A percentile compares a stretch with the other conserved stretches of the same genome.
Evolutionary conservation across 2,797 vertebrate species (phyloP).

Genomic region (Trachurus trachurus): DNA sequence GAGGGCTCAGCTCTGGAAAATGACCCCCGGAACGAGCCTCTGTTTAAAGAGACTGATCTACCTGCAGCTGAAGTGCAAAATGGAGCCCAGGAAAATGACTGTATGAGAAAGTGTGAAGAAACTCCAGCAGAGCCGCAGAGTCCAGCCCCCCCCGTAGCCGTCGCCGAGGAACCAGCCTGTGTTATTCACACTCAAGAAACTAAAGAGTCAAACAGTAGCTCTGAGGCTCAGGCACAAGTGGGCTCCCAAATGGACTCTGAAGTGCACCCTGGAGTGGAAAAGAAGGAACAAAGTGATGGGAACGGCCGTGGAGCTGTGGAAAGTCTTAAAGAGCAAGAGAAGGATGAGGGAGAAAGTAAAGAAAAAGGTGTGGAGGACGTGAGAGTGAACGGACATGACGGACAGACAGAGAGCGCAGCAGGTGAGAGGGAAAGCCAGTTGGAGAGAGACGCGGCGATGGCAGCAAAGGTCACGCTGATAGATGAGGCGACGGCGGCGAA

Average conservation of each 20-base stretch:
- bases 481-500: slow-evolving; percentile 77
- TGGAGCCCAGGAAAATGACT: slow-evolving; percentile 57
- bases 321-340: slow-evolving; percentile 48
- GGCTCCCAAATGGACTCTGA: slow-evolving; percentile 62
- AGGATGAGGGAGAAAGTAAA: slow-evolving; percentile 45
- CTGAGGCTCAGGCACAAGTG: slow-evolving; percentile 49
- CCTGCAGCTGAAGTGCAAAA: slow-evolving; percentile 62
- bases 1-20: slow-evolving; percentile 70
- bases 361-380: slow-evolving; percentile 67
- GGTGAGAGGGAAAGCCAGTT: slow-evolving; percentile 64
- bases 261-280: slow-evolving; percentile 47
- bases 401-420: slow-evolving; percentile 45
- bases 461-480: slow-evolving; percentile 87
- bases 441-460: slow-evolving; percentile 61
- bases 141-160: slow-evolving; percentile 8
- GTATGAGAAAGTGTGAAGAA: slow-evolving; percentile 53
- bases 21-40: slow-evolving; percentile 54
- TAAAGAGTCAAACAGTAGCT: slow-evolving; percentile 57
- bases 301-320: slow-evolving; percentile 46
- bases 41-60: slow-evolving; percentile 67
- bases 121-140: slow-evolving; percentile 18
- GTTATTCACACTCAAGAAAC: slow-evolving; percentile 45
- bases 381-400: slow-evolving; percentile 73
- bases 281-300: slow-evolving; percentile 42
- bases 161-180: slow-evolving; percentile 27